These are phyloP conservation scores for Drosophila willistoni DNA, from an alignment of 1,140 invertebrate species.

Conservation along the genomic window DNA sequence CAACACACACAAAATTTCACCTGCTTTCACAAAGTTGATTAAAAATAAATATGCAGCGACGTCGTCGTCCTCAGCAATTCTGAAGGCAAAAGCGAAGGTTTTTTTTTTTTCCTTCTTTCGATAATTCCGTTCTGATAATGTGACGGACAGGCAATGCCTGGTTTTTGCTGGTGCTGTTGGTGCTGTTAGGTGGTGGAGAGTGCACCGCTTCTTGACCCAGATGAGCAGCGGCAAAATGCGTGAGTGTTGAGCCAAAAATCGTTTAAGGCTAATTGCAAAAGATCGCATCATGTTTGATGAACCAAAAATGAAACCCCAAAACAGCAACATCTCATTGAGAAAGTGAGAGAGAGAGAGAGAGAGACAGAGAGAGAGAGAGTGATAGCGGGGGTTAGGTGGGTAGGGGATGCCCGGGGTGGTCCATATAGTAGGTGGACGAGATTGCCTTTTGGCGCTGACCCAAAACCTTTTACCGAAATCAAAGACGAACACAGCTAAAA, in stretches of 20 bases:
- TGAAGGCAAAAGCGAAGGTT: conserved; percentile 18
- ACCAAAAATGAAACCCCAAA: conserved; percentile 20
- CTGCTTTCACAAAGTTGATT: conserved; percentile 82
- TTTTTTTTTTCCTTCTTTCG: conserved; percentile 39
- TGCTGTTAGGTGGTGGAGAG: background rate
- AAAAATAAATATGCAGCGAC: conserved; percentile 79
- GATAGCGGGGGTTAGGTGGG: background rate
- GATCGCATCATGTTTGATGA: conserved; percentile 76
- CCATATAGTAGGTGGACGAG: conserved; percentile 36
- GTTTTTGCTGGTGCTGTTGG: background rate
- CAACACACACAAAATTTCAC: conserved; percentile 60
- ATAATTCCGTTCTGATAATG: conserved; percentile 81
- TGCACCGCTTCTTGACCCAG: conserved; percentile 41
- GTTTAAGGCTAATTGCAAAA: conserved; percentile 81
- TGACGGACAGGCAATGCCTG: conserved; percentile 55
- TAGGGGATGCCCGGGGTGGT: conserved; percentile 51
- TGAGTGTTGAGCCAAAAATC: conserved; percentile 80
- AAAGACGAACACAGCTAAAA: conserved; percentile 45
- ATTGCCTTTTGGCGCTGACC: conserved; percentile 68
- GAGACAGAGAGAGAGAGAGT: background rate
- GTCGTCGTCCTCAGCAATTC: conserved; percentile 44
- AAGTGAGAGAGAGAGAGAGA: background rate
- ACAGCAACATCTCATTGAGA: conserved; percentile 4
- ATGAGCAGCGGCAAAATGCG: conserved; percentile 45
- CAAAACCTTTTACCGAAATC: conserved; percentile 65